Evolutionary conservation across 2,113 vertebrate species (phyloP), one percentile per base, ranked within the genome.

Genomic region (Eudyptes chrysolophus): DNA sequence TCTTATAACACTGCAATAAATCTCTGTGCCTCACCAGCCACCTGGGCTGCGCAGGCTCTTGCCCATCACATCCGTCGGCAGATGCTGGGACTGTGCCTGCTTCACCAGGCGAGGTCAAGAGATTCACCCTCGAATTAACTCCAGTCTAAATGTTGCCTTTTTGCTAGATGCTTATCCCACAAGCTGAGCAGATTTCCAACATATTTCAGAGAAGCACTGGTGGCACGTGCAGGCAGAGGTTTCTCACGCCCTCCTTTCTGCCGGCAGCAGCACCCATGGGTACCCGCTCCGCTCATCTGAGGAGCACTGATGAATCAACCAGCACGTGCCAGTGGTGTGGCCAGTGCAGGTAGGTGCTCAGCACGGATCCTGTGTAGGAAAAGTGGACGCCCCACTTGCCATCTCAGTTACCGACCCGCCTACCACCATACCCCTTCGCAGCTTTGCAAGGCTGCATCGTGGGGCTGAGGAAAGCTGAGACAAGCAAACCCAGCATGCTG

Each of bases 191-290:
- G 60, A 58, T 64, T 64, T 49, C 79, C 89, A 90, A 4, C 4
- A 1, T 10, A 11, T 52, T 65, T 62, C 49, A 44, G 57, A 61
- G 52, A 12, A 77, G 20, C 17, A 22, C 57, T 13, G 32, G 52
- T 13, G 48, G 30, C 62, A 77, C 0, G 0, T 12, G 54, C 0
- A 0, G 64, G 58, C 29, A 80, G 79, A 83, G 49, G 40, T 36
- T 84, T 58, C 76, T 77, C 29, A 7, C 1, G 27, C 11, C 16
- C 18, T 55, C 24, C 55, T 22, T 54, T 14, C 26, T 27, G 86
- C 57, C 4, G 6, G 62, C 42, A 55, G 84, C 71, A 71, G 80
- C 36, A 29, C 32, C 34, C 34, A 3, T 1, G 32, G 70, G 61
- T 21, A 27, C 44, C 52, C 6, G 1, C 48, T 29, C 48, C 25